Evolutionary conservation across 1,140 invertebrate genomes (phyloP).

Genomic region (Drosophila albomicans): DNA sequence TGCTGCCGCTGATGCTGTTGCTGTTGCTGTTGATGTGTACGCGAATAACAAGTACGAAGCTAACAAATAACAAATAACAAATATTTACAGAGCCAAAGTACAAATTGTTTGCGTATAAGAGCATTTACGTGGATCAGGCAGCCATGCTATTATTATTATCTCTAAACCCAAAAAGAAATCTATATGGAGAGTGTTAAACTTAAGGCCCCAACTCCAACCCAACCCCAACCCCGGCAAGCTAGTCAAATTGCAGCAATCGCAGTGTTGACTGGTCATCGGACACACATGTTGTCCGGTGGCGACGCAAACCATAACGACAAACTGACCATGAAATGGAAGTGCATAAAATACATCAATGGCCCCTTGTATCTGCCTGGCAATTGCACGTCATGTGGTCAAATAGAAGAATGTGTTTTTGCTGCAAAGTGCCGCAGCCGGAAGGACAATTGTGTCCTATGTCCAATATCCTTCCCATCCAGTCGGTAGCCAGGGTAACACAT

Average conservation of each 20-base stretch:
- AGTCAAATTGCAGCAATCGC: background rate
- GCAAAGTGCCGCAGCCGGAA: conserved; percentile 6
- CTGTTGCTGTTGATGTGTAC: conserved; percentile 24
- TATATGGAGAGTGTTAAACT: background rate
- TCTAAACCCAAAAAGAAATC: conserved; percentile 14
- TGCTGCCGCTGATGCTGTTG: background rate
- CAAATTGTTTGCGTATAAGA: conserved; percentile 49
- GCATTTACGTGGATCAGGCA: conserved; percentile 42
- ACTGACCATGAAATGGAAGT: conserved; percentile 82
- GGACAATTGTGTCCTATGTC: background rate
- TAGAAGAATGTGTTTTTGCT: conserved; percentile 47
- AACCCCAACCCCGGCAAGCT: background rate
- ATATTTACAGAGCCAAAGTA: conserved; percentile 50
- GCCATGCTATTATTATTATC: conserved; percentile 9
- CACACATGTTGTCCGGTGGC: conserved; percentile 60
- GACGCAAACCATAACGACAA: conserved; percentile 70
- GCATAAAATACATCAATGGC: conserved; percentile 75
- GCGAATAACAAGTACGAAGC: conserved; percentile 23
- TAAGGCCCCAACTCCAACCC: background rate
- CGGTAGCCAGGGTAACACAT: conserved; percentile 10
- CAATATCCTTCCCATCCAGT: background rate
- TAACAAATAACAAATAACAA: conserved; percentile 68
- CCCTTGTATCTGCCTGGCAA: conserved; percentile 59
- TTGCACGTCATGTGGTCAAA: conserved; percentile 78
- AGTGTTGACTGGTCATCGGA: conserved; percentile 38